Base-by-base conservation (phyloP, 1,140 invertebrate genomes). In the Palaemon carinicauda region DNA sequence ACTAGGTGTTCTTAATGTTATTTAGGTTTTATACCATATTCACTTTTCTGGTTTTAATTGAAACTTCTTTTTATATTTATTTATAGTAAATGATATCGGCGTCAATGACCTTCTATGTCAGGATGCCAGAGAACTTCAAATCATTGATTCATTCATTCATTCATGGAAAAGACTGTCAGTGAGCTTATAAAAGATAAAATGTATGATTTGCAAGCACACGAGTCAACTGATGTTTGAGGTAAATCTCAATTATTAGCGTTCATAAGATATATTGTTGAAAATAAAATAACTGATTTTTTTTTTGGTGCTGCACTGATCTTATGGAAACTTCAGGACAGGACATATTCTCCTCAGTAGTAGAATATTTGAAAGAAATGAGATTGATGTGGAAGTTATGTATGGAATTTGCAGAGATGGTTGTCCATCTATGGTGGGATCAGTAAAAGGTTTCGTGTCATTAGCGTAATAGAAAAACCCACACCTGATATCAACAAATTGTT, bases 311-410 rank as follows among this genome's bases (percentile, higher is more conserved):
- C 69, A 73, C 4, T 9, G n/a, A 73, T 9, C 69, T 73, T 73
- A 21, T 73, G 69, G 5, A 73, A 73, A 73, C 69, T 73, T 73
- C 69, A 73, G 69, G 69, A 73, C 69, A 73, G n/a, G 29, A 73
- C 17, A 73, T 73, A 4, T 73, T 73, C 69, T 73, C 33, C 33
- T 41, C 33, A 41, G 33, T 41, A 41, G 33, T n/a, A n/a, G n/a
- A n/a, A n/a, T n/a, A n/a, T n/a, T n/a, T n/a, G n/a, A n/a, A n/a
- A n/a, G n/a, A n/a, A 73, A 73, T 73, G 21, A 21, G 69, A 24
- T 17, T 73, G 69, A 73, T 21, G 17, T 73, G 69, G 69, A 73
- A 73, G 24, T 73, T 73, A 73, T 73, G 21, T 73, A 21, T 60
- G 54, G 54, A 60, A 60, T 60, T 60, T 60, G 54, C 21, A 24